Conservation (phyloP, 2,113 vertebrate species). For the Recurvirostra avosetta region DNA sequence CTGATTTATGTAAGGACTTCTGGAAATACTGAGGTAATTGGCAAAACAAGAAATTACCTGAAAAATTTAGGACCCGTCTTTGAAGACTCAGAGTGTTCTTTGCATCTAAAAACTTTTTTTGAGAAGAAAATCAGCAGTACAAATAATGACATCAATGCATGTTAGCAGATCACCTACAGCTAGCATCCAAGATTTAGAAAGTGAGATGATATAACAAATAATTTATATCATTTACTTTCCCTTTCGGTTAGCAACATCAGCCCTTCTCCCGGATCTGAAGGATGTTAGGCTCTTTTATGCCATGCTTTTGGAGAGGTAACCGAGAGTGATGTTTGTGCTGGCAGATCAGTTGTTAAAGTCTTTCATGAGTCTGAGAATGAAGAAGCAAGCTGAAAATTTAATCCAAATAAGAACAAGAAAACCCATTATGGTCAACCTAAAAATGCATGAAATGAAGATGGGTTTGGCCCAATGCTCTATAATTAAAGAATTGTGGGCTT, state of each 20-base stretch:
- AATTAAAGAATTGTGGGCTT: slow-evolving; percentile 42
- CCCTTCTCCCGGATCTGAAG: neutral
- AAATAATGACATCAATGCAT: neutral
- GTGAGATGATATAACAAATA: neutral
- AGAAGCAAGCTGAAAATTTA: neutral
- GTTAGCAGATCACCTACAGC: neutral
- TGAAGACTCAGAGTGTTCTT: neutral
- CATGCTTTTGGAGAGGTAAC: neutral
- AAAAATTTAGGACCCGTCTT: neutral
- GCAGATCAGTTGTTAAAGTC: neutral
- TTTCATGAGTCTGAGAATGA: neutral
- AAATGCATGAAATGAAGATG: slow-evolving; percentile 38
- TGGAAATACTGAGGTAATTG: neutral
- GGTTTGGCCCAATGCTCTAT: slow-evolving; percentile 16
- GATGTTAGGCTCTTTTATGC: neutral
- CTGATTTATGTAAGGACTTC: neutral
- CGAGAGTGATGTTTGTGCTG: neutral
- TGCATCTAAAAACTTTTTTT: neutral
- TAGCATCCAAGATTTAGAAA: neutral
- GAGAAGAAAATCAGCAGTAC: neutral
- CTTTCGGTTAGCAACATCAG: neutral
- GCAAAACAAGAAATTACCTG: neutral
- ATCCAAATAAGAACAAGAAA: slow-evolving; percentile 21
- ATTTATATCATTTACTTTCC: neutral
- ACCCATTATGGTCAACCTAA: neutral